These are phyloP conservation scores for Eucriotettix oculatus DNA, from an alignment of 2,888 invertebrate genomes.

Conservation along the genomic window DNA sequence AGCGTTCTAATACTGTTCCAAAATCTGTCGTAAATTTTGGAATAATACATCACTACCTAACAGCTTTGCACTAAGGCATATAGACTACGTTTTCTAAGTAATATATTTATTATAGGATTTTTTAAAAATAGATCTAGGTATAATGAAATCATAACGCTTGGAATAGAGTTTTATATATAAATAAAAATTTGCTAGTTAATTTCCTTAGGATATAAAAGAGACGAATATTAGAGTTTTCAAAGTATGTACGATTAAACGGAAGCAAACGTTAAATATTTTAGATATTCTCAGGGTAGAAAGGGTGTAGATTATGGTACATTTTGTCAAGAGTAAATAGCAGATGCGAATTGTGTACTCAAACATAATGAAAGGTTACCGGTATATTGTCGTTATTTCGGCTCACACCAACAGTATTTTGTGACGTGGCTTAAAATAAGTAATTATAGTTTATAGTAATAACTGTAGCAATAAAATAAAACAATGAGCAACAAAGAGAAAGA, in stretches of 20 bases:
- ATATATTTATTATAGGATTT: background rate
- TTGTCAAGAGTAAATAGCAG: too few species aligned
- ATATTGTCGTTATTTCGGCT: too few species aligned
- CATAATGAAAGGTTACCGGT: background rate
- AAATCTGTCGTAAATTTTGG: background rate
- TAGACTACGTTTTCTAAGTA: background rate
- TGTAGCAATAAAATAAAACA: background rate
- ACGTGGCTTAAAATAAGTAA: background rate
- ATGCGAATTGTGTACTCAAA: too few species aligned
- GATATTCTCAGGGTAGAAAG: slow-evolving; percentile 8
- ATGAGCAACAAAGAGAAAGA: slow-evolving; percentile 7
- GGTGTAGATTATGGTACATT: background rate
- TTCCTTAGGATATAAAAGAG: background rate
- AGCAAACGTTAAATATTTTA: background rate
- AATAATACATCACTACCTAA: background rate
- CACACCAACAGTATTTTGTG: background rate
- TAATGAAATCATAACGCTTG: background rate
- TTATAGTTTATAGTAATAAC: background rate
- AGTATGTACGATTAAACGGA: too few species aligned
- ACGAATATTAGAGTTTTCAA: too few species aligned
- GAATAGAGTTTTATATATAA: slow-evolving; percentile 3
- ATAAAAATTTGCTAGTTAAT: background rate
- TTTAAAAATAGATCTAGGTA: background rate
- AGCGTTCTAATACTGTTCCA: background rate
- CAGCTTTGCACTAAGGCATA: background rate